Base-by-base conservation (phyloP, 2,797 vertebrate genomes). In the Acanthopagrus latus region DNA sequence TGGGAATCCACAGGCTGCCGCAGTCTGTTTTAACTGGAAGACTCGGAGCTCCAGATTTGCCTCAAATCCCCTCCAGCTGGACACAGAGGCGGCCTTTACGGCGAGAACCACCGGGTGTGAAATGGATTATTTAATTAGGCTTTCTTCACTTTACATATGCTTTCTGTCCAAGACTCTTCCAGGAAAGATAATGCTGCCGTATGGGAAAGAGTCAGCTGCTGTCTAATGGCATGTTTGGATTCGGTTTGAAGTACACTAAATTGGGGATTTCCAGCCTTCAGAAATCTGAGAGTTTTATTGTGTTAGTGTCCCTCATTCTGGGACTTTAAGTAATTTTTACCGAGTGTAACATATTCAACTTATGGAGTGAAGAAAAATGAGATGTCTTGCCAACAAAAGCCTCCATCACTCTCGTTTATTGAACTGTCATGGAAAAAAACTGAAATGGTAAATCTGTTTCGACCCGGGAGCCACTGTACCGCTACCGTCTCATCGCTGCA, bases 21-120 rank as follows among this genome's bases (percentile, higher is more conserved):
- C 66, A 48, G 54, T 77, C 76, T 94, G 88, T 94, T 93, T 94
- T 91, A 83, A 84, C 83, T 93, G 92, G 90, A 91, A 76, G 70
- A 71, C 66, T 85, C 76, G 79, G 74, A 85, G 78, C 76, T 84
- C 57, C 41, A 67, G 80, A 86, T 84, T 88, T 86, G 71, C 85
- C 65, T 88, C 71, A 85, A 81, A 84, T 88, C 78, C 71, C 71
- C 54, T 89, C 86, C 92, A 92, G 86, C 88, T 92, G 89, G 85
- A 88, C 72, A 33, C 74, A 74, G 80, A 80, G 73, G 74, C 56
- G 57, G 80, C 65, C 74, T 86, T 88, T 84, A 86, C 76, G 88
- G 76, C 71, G 60, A 86, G 70, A 75, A 78, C 76, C 69, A 64
- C 77, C 13, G 76, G 70, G 83, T 84, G 83, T 88, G 86, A 91